Evolutionary conservation across 2,113 vertebrate species (phyloP).

Genomic region (Tyrannus savana): DNA sequence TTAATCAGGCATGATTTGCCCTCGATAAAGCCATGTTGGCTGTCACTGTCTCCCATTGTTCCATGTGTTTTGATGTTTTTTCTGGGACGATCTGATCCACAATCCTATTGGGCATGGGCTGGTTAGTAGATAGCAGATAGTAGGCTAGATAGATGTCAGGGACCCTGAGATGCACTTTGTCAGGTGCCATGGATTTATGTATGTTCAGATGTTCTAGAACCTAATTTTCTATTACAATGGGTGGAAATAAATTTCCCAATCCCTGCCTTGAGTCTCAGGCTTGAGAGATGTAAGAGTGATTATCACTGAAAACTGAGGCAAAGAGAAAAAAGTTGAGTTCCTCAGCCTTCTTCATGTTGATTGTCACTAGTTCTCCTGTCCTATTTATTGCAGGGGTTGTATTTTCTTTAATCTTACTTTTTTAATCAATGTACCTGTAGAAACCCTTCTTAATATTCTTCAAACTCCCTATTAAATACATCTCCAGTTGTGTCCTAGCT

Average conservation of each 20-base stretch:
- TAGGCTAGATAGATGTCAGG: too few species aligned
- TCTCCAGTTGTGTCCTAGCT: not conserved
- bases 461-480: not conserved
- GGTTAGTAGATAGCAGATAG: too few species aligned
- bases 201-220: not conserved
- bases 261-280: not conserved
- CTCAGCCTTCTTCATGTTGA: not conserved
- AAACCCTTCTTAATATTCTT: not conserved
- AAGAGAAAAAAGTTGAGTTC: not conserved
- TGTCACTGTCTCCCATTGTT: not conserved
- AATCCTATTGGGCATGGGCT: not conserved
- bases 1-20: not conserved
- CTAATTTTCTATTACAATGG: not conserved
- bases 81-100: not conserved
- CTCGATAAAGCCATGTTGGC: not conserved
- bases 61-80: not conserved
- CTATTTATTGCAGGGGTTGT: not conserved
- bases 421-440: not conserved
- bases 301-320: not conserved
- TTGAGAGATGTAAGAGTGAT: not conserved
- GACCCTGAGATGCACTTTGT: not conserved
- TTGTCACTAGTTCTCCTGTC: not conserved
- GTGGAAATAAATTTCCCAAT: too few species aligned
- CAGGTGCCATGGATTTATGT: not conserved
- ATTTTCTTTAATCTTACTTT: not conserved